These are phyloP conservation scores for Temnothorax rugatulus DNA, from an alignment of 2,888 invertebrate species.

Conservation along the genomic window DNA sequence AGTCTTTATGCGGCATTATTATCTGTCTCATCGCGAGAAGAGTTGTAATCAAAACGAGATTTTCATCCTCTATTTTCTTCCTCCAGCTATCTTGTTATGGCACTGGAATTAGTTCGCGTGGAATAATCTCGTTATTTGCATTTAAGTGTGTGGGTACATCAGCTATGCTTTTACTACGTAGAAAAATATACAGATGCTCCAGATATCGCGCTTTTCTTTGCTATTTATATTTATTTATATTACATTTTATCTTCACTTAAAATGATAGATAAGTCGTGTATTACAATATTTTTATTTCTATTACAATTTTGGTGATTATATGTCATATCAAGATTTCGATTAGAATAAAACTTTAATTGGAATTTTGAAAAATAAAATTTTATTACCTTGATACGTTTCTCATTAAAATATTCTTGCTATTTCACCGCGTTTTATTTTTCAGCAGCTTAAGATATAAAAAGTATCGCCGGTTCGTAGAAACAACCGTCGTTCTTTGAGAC, in stretches of 20 bases:
- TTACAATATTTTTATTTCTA: not conserved
- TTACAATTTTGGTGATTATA: not conserved
- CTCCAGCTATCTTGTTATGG: not conserved
- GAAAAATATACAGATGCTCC: not conserved
- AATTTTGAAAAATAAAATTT: slow-evolving; percentile 7
- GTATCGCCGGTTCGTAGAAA: slow-evolving; percentile 22
- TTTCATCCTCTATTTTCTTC: slow-evolving; percentile 16
- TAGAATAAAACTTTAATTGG: not conserved
- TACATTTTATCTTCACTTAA: slow-evolving; percentile 6
- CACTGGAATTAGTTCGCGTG: not conserved
- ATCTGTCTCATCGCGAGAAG: slow-evolving; percentile 5
- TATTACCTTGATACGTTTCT: slow-evolving; percentile 17
- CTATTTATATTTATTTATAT: not conserved
- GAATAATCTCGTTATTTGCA: slow-evolving; percentile 33
- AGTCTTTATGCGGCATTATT: slow-evolving; percentile 21
- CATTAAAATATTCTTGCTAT: not conserved
- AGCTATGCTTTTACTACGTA: not conserved
- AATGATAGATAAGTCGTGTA: not conserved
- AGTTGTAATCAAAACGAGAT: slow-evolving; percentile 9
- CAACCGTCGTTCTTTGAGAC: slow-evolving; percentile 30
- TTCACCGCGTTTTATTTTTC: slow-evolving; percentile 12
- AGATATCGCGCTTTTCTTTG: not conserved
- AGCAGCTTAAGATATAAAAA: slow-evolving; percentile 13
- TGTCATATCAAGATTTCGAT: not conserved
- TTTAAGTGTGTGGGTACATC: not conserved